Evolutionary conservation across 1,140 invertebrate genomes (phyloP).

Genomic region (Lineus longissimus): DNA sequence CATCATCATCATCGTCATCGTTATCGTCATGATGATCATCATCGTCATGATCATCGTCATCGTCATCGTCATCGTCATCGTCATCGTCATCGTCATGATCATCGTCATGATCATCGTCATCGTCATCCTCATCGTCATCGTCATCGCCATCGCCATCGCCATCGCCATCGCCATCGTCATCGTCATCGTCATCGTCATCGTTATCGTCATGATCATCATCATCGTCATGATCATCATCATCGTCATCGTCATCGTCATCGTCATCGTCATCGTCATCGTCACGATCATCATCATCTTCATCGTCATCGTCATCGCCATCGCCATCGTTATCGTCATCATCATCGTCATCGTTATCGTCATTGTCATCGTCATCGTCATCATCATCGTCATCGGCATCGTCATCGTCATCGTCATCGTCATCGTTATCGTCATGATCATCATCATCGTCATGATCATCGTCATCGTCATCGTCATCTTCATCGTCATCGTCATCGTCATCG

Average conservation of each 20-base stretch:
- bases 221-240: no score
- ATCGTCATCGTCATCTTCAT: no score
- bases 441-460: no score
- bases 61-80: neutral
- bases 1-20: neutral
- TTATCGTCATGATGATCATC: no score
- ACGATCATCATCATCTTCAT: no score
- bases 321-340: slow-evolving; percentile 25
- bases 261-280: no score
- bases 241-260: slow-evolving; percentile 2
- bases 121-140: neutral
- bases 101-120: no score
- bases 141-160: neutral
- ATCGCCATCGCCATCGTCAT: neutral
- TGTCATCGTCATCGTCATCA: neutral
- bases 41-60: no score
- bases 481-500: slow-evolving; percentile 12
- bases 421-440: no score
- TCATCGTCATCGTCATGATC: slow-evolving; percentile 4
- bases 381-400: no score
- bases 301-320: slow-evolving; percentile 25
- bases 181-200: neutral
- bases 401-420: slow-evolving; percentile 18
- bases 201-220: no score
- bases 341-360: neutral